Evolutionary conservation across 1,140 invertebrate species (phyloP).

Genomic region (Carposina sasakii): DNA sequence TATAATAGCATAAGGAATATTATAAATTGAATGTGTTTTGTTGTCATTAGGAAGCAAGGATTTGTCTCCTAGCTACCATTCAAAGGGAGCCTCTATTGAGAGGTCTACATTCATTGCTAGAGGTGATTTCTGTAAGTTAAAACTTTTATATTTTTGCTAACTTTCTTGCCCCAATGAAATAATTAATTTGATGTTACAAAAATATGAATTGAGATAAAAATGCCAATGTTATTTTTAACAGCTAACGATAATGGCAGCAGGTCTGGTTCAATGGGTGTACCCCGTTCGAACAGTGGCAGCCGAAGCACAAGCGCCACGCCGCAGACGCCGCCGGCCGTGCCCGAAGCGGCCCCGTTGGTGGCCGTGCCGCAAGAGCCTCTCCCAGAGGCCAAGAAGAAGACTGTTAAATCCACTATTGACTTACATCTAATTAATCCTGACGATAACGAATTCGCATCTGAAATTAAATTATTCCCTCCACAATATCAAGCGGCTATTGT

Average conservation of each 20-base stretch:
- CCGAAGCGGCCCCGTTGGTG: conserved; percentile 10
- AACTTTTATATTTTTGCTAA: not conserved
- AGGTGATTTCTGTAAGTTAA: conserved; percentile 51
- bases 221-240: conserved; percentile 5
- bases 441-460: conserved; percentile 35
- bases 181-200: not conserved
- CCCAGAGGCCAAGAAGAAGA: conserved; percentile 37
- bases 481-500: conserved; percentile 47
- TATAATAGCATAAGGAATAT: not conserved
- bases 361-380: conserved; percentile 35
- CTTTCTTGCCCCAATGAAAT: not conserved
- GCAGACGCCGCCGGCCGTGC: conserved; percentile 7
- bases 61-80: conserved; percentile 45
- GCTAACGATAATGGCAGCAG: conserved; percentile 33
- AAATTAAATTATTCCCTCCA: conserved; percentile 40
- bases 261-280: conserved; percentile 37
- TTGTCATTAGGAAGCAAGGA: conserved; percentile 54
- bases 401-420: conserved; percentile 42
- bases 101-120: conserved; percentile 60
- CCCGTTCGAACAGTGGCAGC: conserved; percentile 38
- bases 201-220: not conserved
- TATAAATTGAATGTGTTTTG: conserved; percentile 8
- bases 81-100: conserved; percentile 56
- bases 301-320: conserved; percentile 27
- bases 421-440: conserved; percentile 40